phyloP scores from a whole-genome alignment of 2,797 vertebrate species.

The Spinus pinus region DNA sequence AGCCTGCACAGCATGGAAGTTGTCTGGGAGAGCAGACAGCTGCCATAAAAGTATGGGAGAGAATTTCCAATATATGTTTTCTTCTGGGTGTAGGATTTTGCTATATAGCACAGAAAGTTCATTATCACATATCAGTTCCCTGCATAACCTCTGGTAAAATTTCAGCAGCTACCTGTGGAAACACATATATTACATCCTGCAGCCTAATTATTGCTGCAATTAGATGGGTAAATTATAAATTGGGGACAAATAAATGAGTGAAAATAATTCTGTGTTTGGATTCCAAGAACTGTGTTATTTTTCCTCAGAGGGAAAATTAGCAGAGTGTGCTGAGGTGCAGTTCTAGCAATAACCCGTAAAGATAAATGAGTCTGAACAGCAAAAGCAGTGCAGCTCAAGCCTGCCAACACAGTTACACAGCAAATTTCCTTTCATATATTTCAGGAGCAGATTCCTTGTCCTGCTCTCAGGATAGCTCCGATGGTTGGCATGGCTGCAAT shows the following conservation, averaged over 20 bases:
- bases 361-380: background rate
- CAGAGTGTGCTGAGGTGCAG: background rate
- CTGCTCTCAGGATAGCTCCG: background rate
- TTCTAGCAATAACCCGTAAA: background rate
- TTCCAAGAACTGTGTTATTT: background rate
- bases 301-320: background rate
- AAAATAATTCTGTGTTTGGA: background rate
- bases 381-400: background rate
- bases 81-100: background rate
- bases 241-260: background rate
- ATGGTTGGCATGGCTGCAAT: background rate
- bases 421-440: background rate
- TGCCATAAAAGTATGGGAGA: background rate
- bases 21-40: constrained; percentile 1
- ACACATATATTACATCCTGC: background rate
- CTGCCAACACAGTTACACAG: background rate
- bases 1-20: background rate
- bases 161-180: background rate
- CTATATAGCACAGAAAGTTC: background rate
- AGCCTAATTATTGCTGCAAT: background rate
- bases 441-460: background rate
- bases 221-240: background rate
- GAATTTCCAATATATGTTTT: background rate
- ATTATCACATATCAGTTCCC: background rate
- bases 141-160: background rate